A percentile compares a stretch with the other conserved stretches of the same genome.
Conservation (phyloP, 2,888 invertebrate genomes). For the Agapostemon virescens region DNA sequence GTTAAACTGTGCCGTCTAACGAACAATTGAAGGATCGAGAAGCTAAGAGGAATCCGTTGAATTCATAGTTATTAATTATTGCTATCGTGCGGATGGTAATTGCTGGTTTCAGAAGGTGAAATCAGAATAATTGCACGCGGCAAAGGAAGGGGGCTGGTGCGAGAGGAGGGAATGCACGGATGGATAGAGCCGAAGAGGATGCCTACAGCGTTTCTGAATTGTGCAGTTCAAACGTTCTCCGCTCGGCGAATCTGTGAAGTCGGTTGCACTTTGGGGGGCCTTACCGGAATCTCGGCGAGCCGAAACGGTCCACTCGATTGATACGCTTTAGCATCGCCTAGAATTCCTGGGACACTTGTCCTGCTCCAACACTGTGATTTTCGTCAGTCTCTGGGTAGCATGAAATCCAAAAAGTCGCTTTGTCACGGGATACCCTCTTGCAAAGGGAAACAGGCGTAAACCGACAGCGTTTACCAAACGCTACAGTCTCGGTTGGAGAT, state of each 20-base stretch:
- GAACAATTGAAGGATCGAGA: neutral
- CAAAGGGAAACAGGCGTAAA: slow-evolving; percentile 34
- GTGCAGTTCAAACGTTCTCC: slow-evolving; percentile 38
- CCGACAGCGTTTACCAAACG: neutral
- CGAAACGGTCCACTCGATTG: slow-evolving; percentile 69
- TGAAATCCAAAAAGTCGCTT: slow-evolving; percentile 51
- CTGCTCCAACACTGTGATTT: slow-evolving; percentile 63
- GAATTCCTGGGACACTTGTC: slow-evolving; percentile 62
- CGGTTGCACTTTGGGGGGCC: slow-evolving; percentile 50
- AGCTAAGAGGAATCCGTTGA: neutral
- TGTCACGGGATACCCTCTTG: slow-evolving; percentile 35
- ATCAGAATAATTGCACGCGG: slow-evolving; percentile 50
- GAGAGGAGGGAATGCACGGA: slow-evolving; percentile 7
- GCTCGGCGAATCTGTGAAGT: slow-evolving; percentile 39
- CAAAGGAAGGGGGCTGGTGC: slow-evolving; percentile 3
- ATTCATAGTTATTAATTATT: slow-evolving; percentile 50
- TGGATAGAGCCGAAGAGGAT: slow-evolving; percentile 22
- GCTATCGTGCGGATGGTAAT: slow-evolving; percentile 34
- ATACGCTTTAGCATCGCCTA: slow-evolving; percentile 59
- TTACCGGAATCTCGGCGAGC: slow-evolving; percentile 51
- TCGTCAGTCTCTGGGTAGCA: slow-evolving; percentile 49
- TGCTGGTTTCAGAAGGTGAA: slow-evolving; percentile 42
- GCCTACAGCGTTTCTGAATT: slow-evolving; percentile 42
- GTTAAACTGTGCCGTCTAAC: neutral
- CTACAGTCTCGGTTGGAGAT: neutral